These are phyloP conservation scores for Volucella inanis DNA, from an alignment of 2,888 invertebrate species.

Conservation along the genomic window DNA sequence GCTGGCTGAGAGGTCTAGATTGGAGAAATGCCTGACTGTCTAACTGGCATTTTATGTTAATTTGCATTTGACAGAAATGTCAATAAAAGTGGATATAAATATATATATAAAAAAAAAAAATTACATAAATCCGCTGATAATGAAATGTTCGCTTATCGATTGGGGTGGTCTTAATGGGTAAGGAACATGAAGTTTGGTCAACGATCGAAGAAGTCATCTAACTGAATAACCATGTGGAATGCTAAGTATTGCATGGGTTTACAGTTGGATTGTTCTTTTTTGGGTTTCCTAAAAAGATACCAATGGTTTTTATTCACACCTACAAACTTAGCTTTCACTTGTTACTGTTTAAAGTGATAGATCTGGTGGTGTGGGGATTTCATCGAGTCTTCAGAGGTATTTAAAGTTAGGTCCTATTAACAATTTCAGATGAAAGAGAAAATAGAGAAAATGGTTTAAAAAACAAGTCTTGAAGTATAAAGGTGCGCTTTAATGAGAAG, in stretches of 20 bases:
- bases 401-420: too few relatives aligned
- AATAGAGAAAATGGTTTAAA: too few relatives aligned
- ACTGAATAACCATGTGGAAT: slow-evolving; percentile 39
- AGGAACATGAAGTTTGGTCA: slow-evolving; percentile 57
- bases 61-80: slow-evolving; percentile 57
- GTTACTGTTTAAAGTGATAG: too few relatives aligned
- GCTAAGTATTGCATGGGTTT: slow-evolving; percentile 45
- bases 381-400: too few relatives aligned
- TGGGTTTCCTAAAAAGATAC: not conserved
- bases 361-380: too few relatives aligned
- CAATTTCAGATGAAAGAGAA: too few relatives aligned
- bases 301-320: too few relatives aligned
- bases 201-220: slow-evolving; percentile 7
- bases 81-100: slow-evolving; percentile 69
- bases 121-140: slow-evolving; percentile 73
- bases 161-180: slow-evolving; percentile 68
- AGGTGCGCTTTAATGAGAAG: too few relatives aligned
- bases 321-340: too few relatives aligned
- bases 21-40: slow-evolving; percentile 38
- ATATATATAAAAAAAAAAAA: slow-evolving; percentile 73
- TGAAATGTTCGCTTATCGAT: slow-evolving; percentile 66
- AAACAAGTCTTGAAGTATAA: too few relatives aligned
- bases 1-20: slow-evolving; percentile 27
- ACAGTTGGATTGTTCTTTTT: slow-evolving; percentile 17
- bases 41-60: slow-evolving; percentile 67